Percentiles rank a stretch among this genome's conserved stretches.
These are phyloP conservation scores for Phylloscopus whistleri DNA, from an alignment of 2,113 vertebrate genomes.

Conservation along the genomic window DNA sequence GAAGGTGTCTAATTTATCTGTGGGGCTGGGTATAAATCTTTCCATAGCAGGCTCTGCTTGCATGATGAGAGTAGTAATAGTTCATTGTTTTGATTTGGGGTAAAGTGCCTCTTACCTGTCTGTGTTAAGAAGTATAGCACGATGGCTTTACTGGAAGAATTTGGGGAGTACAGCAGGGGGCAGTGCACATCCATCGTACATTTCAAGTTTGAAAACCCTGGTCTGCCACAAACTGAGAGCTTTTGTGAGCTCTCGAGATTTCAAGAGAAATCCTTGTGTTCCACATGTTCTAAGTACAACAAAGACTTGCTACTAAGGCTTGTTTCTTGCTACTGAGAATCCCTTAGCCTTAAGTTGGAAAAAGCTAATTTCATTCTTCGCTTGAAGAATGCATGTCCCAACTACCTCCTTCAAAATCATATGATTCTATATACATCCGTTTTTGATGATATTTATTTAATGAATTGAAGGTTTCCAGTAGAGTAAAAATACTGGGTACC, in stretches of 20 bases:
- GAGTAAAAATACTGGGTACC: not conserved
- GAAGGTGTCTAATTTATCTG: not conserved
- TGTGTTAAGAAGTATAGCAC: not conserved
- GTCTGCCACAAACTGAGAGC: not conserved
- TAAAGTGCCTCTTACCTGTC: not conserved
- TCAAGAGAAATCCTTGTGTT: not conserved
- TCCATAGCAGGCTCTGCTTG: not conserved
- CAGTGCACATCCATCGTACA: not conserved
- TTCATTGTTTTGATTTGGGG: not conserved
- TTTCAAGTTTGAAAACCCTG: not conserved
- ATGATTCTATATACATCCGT: not conserved
- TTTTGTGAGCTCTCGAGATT: not conserved
- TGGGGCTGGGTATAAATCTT: not conserved
- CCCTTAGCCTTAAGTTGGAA: not conserved
- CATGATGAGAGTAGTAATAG: not conserved
- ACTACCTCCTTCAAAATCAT: not conserved
- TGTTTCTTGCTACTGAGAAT: not conserved
- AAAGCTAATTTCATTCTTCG: not conserved
- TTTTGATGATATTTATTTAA: not conserved
- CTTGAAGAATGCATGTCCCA: not conserved
- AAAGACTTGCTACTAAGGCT: not conserved
- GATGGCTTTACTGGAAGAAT: not conserved
- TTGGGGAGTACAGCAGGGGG: conserved; percentile 65
- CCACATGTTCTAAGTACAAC: not conserved
- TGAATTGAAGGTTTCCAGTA: not conserved